Evolutionary conservation across 2,888 invertebrate species (phyloP), one percentile per base, ranked within the genome.

Genomic region (Apomyelois bistriatella): DNA sequence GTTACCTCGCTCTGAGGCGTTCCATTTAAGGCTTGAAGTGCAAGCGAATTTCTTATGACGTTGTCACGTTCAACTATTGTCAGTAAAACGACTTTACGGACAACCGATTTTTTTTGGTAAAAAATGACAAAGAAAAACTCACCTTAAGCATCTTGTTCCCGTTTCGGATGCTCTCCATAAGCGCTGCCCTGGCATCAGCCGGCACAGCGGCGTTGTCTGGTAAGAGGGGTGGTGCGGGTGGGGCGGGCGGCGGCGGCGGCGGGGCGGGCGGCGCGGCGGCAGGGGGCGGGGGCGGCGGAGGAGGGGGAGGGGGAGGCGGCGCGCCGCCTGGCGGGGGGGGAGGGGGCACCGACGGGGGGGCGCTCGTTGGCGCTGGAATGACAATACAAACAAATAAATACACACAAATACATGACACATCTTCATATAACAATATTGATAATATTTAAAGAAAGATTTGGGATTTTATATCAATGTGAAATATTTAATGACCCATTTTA

Each of bases 101-200:
- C n/a, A n/a, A n/a, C n/a, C n/a, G n/a, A n/a, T n/a, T n/a, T n/a
- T n/a, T n/a, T n/a, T n/a, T n/a, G n/a, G n/a, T n/a, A 10, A 32
- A 32, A 1, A 8, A 40, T 48, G 9, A 50, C 3, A 35, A 28
- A 5, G 47, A 7, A 40, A 15, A 12, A 62, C 58, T 58, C 69
- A 95, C 96, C 92, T 93, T 95, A 47, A 98, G 90, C 10, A 92
- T 88, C 52, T 93, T 93, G 60, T 93, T 94, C 47, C 96, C 97
- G 67, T 90, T 93, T 63, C 96, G 92, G 69, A 98, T 98, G 72
- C 96, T 95, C 66, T 96, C 95, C 94, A 98, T 93, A 46, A 98
- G 93, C 48, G 94, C 94, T 52, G 94, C 91, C 53, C 93, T 91
- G 2, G 92, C 74, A 79, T 95, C 95, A 6, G 76, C 60, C 30